Conservation (phyloP, 2,797 vertebrate genomes). For the Acanthiza pusilla region DNA sequence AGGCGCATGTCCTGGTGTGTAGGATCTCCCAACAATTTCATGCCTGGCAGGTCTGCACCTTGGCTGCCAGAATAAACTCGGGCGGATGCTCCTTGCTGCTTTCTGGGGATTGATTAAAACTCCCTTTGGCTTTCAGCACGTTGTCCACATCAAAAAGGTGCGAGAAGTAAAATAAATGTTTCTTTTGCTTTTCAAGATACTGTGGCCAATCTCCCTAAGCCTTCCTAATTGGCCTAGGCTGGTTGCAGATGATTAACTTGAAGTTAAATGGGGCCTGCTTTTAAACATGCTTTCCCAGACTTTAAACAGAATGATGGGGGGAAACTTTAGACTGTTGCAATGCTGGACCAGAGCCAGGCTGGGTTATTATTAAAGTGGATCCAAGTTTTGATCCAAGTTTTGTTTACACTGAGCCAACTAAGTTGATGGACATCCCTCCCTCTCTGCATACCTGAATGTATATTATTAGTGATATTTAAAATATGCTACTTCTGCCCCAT, state of each 20-base stretch:
- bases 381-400: slow-evolving; percentile 56
- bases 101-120: slow-evolving; percentile 55
- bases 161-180: slow-evolving; percentile 61
- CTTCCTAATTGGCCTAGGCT: slow-evolving; percentile 46
- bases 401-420: slow-evolving; percentile 26
- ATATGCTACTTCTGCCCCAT: neutral
- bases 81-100: slow-evolving; percentile 37
- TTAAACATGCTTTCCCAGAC: slow-evolving; percentile 72
- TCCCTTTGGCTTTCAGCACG: slow-evolving; percentile 69
- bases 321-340: slow-evolving; percentile 55
- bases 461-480: neutral
- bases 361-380: slow-evolving; percentile 74
- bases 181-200: slow-evolving; percentile 62
- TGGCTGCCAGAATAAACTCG: slow-evolving; percentile 47
- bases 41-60: slow-evolving; percentile 29
- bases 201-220: slow-evolving; percentile 40
- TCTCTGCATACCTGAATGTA: neutral
- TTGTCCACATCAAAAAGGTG: slow-evolving; percentile 70
- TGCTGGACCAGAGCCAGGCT: slow-evolving; percentile 45
- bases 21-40: slow-evolving; percentile 46
- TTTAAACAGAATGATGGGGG: slow-evolving; percentile 61
- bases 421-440: slow-evolving; percentile 33
- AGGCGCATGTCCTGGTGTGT: neutral
- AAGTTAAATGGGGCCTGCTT: slow-evolving; percentile 81
- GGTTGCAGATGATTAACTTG: slow-evolving; percentile 74